Evolutionary conservation across 2,797 vertebrate genomes (phyloP).

Genomic region (Ctenopoma multispine): DNA sequence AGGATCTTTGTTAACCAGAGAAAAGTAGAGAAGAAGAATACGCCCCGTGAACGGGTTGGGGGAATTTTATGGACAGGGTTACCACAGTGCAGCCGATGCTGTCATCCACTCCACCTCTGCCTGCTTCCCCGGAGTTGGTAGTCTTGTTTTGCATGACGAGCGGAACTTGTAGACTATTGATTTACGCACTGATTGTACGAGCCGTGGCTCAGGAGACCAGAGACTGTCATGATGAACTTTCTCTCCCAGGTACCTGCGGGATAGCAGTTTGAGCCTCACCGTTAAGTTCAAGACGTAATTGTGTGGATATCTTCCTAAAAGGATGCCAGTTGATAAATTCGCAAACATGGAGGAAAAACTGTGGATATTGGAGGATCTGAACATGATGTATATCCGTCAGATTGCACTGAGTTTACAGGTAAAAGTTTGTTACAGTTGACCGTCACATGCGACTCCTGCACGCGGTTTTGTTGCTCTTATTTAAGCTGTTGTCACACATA

Average conservation of each 20-base stretch:
- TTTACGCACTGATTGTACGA: constrained; percentile 49
- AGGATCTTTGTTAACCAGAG: constrained; percentile 71
- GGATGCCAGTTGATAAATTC: constrained; percentile 82
- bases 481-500: background rate
- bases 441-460: background rate
- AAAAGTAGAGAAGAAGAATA: constrained; percentile 72
- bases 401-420: constrained; percentile 96
- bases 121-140: constrained; percentile 13
- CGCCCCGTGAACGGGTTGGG: constrained; percentile 53
- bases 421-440: constrained; percentile 39
- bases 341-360: constrained; percentile 92
- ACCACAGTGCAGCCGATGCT: constrained; percentile 57
- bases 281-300: background rate
- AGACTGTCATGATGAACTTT: constrained; percentile 49
- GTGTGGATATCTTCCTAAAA: constrained; percentile 53
- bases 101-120: constrained; percentile 53
- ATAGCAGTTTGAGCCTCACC: constrained; percentile 9
- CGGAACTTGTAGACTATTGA: constrained; percentile 62
- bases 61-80: constrained; percentile 41
- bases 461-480: background rate
- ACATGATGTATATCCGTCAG: constrained; percentile 98
- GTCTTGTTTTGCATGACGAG: constrained; percentile 51
- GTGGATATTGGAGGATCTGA: constrained; percentile 94
- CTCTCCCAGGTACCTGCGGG: constrained; percentile 33
- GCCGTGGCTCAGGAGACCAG: background rate